These are phyloP conservation scores for Pantelozetes paolii DNA, from an alignment of 2,888 invertebrate genomes.

Conservation along the genomic window DNA sequence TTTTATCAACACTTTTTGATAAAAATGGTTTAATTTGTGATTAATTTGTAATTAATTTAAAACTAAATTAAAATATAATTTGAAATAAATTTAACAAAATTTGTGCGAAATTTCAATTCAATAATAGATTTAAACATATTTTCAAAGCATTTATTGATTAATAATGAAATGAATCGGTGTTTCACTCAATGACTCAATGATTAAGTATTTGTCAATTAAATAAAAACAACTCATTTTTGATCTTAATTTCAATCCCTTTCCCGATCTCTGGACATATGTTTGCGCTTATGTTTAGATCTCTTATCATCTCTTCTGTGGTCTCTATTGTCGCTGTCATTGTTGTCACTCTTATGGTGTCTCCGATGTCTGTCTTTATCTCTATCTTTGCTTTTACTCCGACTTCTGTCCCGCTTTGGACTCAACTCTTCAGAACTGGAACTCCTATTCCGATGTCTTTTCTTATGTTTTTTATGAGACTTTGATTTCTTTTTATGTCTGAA, in stretches of 20 bases:
- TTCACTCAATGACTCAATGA: background rate
- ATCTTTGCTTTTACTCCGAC: conserved; percentile 30
- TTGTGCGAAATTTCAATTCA: background rate
- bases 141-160: background rate
- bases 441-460: conserved; percentile 6
- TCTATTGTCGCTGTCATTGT: conserved; percentile 23
- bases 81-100: background rate
- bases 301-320: conserved; percentile 7
- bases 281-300: background rate
- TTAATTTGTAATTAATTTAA: too few species aligned
- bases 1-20: too few species aligned
- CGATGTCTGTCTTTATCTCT: conserved; percentile 23
- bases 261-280: conserved; percentile 17
- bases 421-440: conserved; percentile 4
- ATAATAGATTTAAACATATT: background rate
- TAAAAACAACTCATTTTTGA: background rate
- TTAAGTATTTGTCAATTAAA: background rate
- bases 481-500: conserved; percentile 26
- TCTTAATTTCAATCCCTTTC: background rate
- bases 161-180: too few species aligned
- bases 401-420: background rate
- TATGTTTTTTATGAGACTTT: background rate
- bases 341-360: background rate
- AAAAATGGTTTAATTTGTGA: too few species aligned
- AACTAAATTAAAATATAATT: too few species aligned